Evolutionary conservation across 2,888 invertebrate genomes (phyloP), one percentile per base, ranked within the genome.

Genomic region (Lysandra coridon): DNA sequence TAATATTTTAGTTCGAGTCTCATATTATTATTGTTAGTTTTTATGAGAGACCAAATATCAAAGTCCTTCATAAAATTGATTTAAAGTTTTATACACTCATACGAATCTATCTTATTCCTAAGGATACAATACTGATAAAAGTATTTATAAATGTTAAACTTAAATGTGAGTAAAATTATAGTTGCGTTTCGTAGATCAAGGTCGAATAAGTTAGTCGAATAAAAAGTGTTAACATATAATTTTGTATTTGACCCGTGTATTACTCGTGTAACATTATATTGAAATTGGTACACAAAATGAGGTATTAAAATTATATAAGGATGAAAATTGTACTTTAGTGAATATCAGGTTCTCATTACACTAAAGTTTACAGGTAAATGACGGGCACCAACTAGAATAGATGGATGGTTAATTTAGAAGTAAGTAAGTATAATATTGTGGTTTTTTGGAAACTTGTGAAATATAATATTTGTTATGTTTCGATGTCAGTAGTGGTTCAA

Each of bases 331-430:
- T 64, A 64, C 30, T 4, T 62, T 23, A 12, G 33, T 69, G 53
- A 40, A 5, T 53, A 53, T 53, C 49, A 12, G 17, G 53, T 14
- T 53, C 17, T 57, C 17, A 57, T 17, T 17, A 57, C 57, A 17
- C 5, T 33, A 33, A 14, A 14, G 30, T 30, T 10, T 64, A 23
- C 30, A 64, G 30, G 33, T 4, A 69, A 14, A 69, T 33, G 69
- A 69, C 5, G 69, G 69, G 69, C 5, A 69, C 69, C 69, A 69
- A 69, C 14, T 69, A 69, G 69, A 37, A 33, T 69, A 69, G 69
- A 33, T 5, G 69, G 30, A 64, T 23, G 62, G 64, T 64, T 44
- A 44, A 1, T 6, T 3, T 64, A 64, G 64, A 30, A 10, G 30
- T 64, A 64, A 10, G 30, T 64, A 64, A 10, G 69, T 30, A 6